Conservation (phyloP, 2,797 vertebrate species). For the Myotis myotis region DNA sequence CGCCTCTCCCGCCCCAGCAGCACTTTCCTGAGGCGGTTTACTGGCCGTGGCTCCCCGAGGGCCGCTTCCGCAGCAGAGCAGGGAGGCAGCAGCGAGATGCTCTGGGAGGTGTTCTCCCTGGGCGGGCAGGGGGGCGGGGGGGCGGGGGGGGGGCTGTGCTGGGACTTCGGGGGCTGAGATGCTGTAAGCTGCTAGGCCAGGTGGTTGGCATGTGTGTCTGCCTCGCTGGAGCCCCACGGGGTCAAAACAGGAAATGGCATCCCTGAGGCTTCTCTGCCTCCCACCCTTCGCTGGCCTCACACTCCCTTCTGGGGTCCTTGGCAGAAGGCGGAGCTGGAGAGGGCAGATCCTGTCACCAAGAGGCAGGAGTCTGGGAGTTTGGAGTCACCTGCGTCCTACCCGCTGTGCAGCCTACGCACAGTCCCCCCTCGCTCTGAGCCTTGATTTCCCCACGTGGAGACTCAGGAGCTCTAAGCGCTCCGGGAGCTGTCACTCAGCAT, state of each 20-base stretch:
- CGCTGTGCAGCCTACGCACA: not conserved
- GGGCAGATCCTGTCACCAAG: too few relatives aligned
- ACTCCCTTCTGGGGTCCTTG: not conserved
- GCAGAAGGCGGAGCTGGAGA: not conserved
- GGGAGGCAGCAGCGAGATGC: conserved; percentile 69
- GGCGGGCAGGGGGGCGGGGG: conserved; percentile 23
- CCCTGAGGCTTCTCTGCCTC: not conserved
- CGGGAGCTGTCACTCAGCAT: not conserved
- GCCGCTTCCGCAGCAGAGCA: conserved; percentile 64
- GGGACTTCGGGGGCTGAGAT: not conserved
- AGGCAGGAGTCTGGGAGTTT: not conserved
- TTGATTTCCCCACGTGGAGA: not conserved
- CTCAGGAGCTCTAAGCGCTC: not conserved
- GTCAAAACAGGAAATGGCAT: not conserved
- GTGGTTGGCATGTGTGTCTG: not conserved
- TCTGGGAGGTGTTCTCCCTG: conserved; percentile 67
- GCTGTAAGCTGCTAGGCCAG: not conserved
- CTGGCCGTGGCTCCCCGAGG: conserved; percentile 69
- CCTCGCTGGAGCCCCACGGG: not conserved
- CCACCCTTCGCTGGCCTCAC: too few relatives aligned
- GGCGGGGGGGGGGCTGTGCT: not conserved
- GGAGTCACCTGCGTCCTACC: accelerated
- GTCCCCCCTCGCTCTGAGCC: not conserved
- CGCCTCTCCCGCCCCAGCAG: conserved; percentile 41
- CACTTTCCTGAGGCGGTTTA: conserved; percentile 72